Conservation (phyloP, 2,113 vertebrate genomes). For the Probosciger aterrimus region DNA sequence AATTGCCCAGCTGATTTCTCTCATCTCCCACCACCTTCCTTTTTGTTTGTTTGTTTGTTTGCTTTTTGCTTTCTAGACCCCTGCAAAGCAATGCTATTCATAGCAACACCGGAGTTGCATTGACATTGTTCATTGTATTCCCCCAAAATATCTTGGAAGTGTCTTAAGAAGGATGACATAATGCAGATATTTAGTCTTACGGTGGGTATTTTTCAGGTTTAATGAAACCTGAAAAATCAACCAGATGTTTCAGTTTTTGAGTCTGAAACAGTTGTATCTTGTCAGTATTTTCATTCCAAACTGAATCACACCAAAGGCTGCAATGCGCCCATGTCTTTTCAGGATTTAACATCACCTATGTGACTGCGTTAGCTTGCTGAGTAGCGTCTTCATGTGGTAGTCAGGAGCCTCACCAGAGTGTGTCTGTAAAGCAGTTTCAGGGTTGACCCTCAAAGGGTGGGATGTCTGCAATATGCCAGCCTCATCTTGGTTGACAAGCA, state of each 20-base stretch:
- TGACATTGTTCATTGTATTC: not conserved
- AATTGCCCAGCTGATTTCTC: not conserved
- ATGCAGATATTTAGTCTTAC: not conserved
- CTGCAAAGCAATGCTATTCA: not conserved
- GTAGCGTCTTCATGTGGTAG: not conserved
- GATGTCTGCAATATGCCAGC: not conserved
- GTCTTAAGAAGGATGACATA: not conserved
- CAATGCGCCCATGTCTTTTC: not conserved
- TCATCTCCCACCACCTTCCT: not conserved
- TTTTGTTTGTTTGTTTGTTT: not conserved
- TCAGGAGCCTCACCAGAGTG: not conserved
- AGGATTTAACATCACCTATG: not conserved
- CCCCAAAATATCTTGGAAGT: not conserved
- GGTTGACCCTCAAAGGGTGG: not conserved
- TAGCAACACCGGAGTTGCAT: not conserved
- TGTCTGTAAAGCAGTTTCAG: not conserved
- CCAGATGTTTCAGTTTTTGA: accelerated
- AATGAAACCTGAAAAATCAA: not conserved
- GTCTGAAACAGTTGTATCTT: not conserved
- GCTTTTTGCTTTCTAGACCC: not conserved
- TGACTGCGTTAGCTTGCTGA: not conserved
- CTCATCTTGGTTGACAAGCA: not conserved
- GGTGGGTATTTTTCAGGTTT: not conserved
- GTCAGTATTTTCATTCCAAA: not conserved
- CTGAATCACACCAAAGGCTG: not conserved